These are phyloP conservation scores for Stegophylla sp. DNA, from an alignment of 2,888 invertebrate genomes.

Conservation along the genomic window DNA sequence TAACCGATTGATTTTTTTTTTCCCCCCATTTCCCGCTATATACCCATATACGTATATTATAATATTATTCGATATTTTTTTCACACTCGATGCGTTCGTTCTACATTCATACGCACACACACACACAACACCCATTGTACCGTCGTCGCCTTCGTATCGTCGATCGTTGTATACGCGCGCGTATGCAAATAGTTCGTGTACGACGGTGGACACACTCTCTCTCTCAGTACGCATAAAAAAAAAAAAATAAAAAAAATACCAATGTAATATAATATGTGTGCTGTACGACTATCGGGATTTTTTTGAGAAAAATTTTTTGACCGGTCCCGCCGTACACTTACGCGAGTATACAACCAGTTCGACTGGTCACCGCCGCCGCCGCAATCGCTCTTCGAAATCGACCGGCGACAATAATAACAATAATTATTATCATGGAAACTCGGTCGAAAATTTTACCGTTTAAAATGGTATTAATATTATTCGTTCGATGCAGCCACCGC, in stretches of 20 bases:
- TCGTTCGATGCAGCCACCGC: too few relatives aligned
- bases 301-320: conserved; percentile 24
- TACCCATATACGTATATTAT: too few relatives aligned
- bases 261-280: too few relatives aligned
- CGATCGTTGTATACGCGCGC: not conserved
- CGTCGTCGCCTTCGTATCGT: not conserved
- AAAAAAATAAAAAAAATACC: too few relatives aligned
- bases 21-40: too few relatives aligned
- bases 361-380: conserved; percentile 2
- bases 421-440: conserved; percentile 1
- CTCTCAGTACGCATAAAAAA: not conserved
- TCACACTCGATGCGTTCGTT: not conserved
- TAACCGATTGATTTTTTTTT: conserved; percentile 19
- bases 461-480: conserved; percentile 2
- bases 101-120: too few relatives aligned
- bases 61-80: too few relatives aligned
- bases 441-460: conserved; percentile 25
- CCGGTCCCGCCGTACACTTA: too few relatives aligned
- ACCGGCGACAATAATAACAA: not conserved
- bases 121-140: not conserved
- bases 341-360: conserved; percentile 10
- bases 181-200: too few relatives aligned
- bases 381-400: conserved; percentile 16
- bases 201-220: not conserved
- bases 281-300: not conserved